Evolutionary conservation across 2,113 vertebrate genomes (phyloP), one percentile per base, ranked within the genome.

Genomic region (Aptenodytes patagonicus): DNA sequence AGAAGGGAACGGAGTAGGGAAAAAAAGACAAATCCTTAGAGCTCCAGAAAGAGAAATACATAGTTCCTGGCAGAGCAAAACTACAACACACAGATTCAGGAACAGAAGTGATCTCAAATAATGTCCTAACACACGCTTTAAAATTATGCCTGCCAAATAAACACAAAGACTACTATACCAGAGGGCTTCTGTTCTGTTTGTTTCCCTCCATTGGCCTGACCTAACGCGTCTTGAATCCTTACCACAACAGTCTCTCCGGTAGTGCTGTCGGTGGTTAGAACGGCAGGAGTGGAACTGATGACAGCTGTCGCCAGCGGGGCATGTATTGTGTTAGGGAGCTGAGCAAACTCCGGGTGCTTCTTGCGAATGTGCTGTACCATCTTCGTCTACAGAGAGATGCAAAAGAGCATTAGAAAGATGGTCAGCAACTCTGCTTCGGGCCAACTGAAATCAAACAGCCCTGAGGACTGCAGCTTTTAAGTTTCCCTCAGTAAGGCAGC

Each of bases 361-460:
- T 99, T 99, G 82, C 99, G 98, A 95, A 99, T 99, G 97, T 99
- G 99, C 47, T 99, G 99, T 18, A 99, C 99, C 99, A 99, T 99
- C 96, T 99, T 99, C 0, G 99, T 99, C 99, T 99, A 88, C 42
- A 77, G 40, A 68, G 62, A 78, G 57, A 70, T 31, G 36, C 42
- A 90, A 69, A 80, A 66, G 24, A 57, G 14, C 3, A 2, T 88
- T 58, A 73, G n/a, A 31, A 62, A 61, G 21, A 55, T 1, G 6
- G 40, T 12, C 85, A 82, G 66, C 47, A 82, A 15, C 60, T 38
- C 69, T 22, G 24, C 57, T 87, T 44, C 3, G 6, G 42, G 77
- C 47, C 62, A 65, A 3, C 1, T 72, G 80, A 52, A 88, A 57
- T n/a, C 34, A 31, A 77, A 34, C 9, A 64, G n/a, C 51, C 25